A percentile compares a stretch with the other conserved stretches of the same genome.
These are phyloP conservation scores for Nasonovia ribisnigri DNA, from an alignment of 2,888 invertebrate species.

Conservation along the genomic window DNA sequence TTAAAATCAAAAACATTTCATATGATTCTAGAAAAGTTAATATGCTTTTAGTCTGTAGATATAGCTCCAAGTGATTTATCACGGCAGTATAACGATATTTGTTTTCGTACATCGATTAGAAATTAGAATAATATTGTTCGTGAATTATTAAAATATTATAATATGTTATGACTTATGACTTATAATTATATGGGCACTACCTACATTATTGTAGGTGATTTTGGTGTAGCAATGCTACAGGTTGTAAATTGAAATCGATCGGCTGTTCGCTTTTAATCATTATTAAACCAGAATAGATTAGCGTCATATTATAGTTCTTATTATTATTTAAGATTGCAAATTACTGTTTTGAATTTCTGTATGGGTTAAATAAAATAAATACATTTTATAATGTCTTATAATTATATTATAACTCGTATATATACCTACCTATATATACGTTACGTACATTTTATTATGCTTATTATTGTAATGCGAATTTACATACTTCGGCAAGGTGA, in stretches of 20 bases:
- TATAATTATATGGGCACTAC: not conserved
- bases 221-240: not conserved
- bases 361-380: not conserved
- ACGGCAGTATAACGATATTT: not conserved
- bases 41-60: no score
- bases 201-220: not conserved
- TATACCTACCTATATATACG: no score
- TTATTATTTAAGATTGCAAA: not conserved
- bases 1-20: no score
- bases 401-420: not conserved
- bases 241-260: not conserved
- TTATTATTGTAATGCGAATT: not conserved
- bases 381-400: not conserved
- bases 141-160: not conserved
- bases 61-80: no score
- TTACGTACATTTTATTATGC: not conserved
- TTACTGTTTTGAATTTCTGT: not conserved
- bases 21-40: no score
- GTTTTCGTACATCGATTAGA: no score
- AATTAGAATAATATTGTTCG: not conserved
- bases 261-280: constrained; percentile 17
- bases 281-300: constrained; percentile 3
- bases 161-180: no score
- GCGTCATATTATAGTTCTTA: no score
- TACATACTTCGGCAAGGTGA: not conserved